phyloP scores from a whole-genome alignment of 2,888 invertebrate genomes.

The Maniola hyperantus region DNA sequence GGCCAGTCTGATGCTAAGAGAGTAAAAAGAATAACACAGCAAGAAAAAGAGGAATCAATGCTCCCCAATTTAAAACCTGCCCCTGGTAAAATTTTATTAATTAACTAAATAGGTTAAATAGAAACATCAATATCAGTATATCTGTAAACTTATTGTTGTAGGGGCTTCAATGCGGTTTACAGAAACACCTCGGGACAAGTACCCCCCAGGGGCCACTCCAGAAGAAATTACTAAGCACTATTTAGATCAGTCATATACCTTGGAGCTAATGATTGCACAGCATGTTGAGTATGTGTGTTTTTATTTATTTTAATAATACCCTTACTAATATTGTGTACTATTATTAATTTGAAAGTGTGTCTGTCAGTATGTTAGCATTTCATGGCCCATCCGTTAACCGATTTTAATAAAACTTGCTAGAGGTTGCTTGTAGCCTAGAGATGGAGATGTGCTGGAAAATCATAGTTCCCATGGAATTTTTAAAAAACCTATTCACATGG shows the following conservation, averaged over 20 bases:
- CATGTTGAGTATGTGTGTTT: conserved; percentile 81
- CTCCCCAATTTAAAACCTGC: conserved; percentile 92
- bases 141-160: conserved; percentile 44
- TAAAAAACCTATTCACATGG: no score
- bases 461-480: no score
- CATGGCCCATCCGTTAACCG: not conserved
- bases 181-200: conserved; percentile 87
- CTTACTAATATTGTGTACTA: no score
- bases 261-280: conserved; percentile 84
- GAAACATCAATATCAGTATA: not conserved
- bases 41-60: conserved; percentile 87
- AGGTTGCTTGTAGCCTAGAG: no score
- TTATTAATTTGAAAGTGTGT: no score
- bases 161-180: conserved; percentile 93
- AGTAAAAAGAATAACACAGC: conserved; percentile 71
- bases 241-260: conserved; percentile 89
- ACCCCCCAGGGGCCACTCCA: conserved; percentile 90
- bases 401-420: no score
- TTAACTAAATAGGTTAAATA: not conserved
- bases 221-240: conserved; percentile 93
- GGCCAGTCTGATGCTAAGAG: conserved; percentile 70
- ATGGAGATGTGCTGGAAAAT: no score
- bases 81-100: conserved; percentile 65
- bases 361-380: no score
- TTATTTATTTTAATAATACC: not conserved